phyloP scores from a whole-genome alignment of 2,888 invertebrate genomes.

The Drosophila dives region DNA sequence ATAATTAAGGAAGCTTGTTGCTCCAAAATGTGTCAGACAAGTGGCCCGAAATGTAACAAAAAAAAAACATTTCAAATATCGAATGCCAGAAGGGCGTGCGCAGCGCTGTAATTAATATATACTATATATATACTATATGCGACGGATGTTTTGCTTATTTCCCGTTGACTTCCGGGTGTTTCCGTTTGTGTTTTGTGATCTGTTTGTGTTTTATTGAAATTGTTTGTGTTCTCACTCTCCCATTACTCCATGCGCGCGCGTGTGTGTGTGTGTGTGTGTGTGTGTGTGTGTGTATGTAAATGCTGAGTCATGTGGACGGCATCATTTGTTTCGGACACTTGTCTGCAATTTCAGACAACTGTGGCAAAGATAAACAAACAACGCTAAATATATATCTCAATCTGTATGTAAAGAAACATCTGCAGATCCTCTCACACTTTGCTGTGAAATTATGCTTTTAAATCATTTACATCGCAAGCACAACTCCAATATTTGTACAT shows the following conservation, averaged over 20 bases:
- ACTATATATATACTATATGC: conserved; percentile 46
- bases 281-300: conserved; percentile 1
- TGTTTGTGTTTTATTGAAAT: conserved; percentile 47
- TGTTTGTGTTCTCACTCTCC: conserved; percentile 20
- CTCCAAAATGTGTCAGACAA: conserved; percentile 14
- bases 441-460: conserved; percentile 7
- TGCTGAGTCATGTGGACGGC: background rate
- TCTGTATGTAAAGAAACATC: conserved; percentile 24
- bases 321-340: conserved; percentile 51
- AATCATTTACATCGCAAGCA: background rate
- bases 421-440: conserved; percentile 8
- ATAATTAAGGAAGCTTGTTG: conserved; percentile 39
- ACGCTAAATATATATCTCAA: conserved; percentile 34
- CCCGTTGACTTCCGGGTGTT: conserved; percentile 68
- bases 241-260: background rate
- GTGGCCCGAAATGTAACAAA: background rate
- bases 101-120: conserved; percentile 52
- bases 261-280: background rate
- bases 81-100: conserved; percentile 5
- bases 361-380: conserved; percentile 58
- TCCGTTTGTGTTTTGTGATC: conserved; percentile 45
- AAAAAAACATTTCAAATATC: conserved; percentile 2
- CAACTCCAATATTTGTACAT: background rate
- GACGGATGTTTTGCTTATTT: conserved; percentile 78
- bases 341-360: conserved; percentile 58